Evolutionary conservation across 2,113 vertebrate species (phyloP).

Genomic region (Thinocorus orbignyianus): DNA sequence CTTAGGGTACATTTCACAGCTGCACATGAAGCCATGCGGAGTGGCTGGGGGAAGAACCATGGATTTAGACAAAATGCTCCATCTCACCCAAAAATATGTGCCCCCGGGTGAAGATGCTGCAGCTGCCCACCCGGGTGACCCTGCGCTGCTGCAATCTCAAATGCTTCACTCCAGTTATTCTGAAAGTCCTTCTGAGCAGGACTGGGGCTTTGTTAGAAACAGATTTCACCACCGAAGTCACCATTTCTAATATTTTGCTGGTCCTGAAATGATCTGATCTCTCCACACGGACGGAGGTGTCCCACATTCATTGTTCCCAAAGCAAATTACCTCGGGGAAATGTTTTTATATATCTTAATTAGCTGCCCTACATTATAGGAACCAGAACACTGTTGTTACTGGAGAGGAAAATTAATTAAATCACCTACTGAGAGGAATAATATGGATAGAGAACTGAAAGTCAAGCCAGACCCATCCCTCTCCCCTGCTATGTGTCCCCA

Average conservation of each 20-base stretch:
- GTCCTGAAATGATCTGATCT: slow-evolving; percentile 15
- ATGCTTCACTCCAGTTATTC: background rate
- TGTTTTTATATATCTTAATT: slow-evolving; percentile 67
- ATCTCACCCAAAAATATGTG: background rate
- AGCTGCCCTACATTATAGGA: slow-evolving; percentile 50
- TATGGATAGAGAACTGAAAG: slow-evolving; percentile 23
- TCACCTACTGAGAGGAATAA: slow-evolving; percentile 14
- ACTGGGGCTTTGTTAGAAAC: background rate
- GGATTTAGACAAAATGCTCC: background rate
- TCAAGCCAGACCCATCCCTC: background rate
- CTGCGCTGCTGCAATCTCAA: background rate
- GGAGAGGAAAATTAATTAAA: slow-evolving; percentile 37
- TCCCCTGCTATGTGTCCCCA: background rate
- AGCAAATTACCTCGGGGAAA: slow-evolving; percentile 51
- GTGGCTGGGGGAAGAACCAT: background rate
- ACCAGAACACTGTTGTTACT: slow-evolving; percentile 33
- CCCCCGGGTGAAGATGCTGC: background rate
- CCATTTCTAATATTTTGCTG: background rate
- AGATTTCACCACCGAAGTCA: background rate
- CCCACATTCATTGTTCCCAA: slow-evolving; percentile 50
- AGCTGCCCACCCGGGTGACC: too few species aligned
- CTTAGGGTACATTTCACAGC: background rate
- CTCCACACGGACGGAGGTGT: background rate
- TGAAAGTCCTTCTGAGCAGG: background rate
- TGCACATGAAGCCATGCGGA: background rate